Conservation (phyloP, 2,888 invertebrate genomes). For the Catocala nupta region DNA sequence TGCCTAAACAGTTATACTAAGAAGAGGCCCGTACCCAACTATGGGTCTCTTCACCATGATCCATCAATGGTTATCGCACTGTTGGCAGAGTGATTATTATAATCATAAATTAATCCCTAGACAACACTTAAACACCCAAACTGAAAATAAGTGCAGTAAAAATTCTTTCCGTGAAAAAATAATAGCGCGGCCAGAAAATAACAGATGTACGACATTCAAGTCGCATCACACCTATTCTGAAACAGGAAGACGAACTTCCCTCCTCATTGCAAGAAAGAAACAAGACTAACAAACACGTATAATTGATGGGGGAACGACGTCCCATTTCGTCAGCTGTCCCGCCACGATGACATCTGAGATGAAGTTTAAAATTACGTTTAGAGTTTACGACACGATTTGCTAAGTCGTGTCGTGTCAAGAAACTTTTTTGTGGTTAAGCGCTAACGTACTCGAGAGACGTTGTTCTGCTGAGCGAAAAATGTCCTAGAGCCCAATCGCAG, state of each 20-base stretch:
- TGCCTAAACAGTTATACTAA: too few species aligned
- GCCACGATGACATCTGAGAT: slow-evolving; percentile 66
- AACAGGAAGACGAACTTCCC: slow-evolving; percentile 61
- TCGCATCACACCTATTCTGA: slow-evolving; percentile 58
- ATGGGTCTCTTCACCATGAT: too few species aligned
- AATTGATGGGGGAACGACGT: slow-evolving; percentile 69
- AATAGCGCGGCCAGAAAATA: slow-evolving; percentile 35
- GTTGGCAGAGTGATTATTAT: too few species aligned
- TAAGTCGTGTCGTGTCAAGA: slow-evolving; percentile 12
- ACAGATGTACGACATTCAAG: slow-evolving; percentile 47
- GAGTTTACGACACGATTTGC: slow-evolving; percentile 25
- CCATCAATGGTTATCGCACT: too few species aligned
- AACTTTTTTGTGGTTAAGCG: too few species aligned
- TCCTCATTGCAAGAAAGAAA: slow-evolving; percentile 51
- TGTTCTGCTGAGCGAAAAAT: too few species aligned
- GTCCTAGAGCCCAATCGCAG: too few species aligned
- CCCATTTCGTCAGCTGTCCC: slow-evolving; percentile 67
- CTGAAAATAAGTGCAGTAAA: neutral
- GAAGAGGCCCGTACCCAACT: too few species aligned
- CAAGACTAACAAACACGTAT: slow-evolving; percentile 52
- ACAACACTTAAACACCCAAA: too few species aligned
- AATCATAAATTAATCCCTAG: too few species aligned
- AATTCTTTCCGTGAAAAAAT: slow-evolving; percentile 24
- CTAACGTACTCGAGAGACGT: too few species aligned
- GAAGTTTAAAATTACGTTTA: slow-evolving; percentile 54